Evolutionary conservation across 1,140 invertebrate species (phyloP), one percentile per base, ranked within the genome.

Genomic region (Drosophila busckii): DNA sequence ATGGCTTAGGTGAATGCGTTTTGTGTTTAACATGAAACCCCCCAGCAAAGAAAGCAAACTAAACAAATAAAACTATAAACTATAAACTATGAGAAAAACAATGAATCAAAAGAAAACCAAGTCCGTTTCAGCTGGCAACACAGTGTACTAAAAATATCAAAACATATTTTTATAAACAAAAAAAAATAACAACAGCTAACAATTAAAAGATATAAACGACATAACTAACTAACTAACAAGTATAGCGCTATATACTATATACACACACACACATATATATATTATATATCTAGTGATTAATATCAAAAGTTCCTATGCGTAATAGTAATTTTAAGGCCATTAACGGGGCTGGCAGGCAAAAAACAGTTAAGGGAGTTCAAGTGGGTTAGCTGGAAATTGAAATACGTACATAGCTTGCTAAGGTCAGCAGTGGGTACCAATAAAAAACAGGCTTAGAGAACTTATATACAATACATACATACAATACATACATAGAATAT

Each of bases 231-330:
- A 23, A 49, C 28, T 19, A 9, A 45, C 56, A 41, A 52, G 46
- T 64, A 68, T 54, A 53, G 25, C 28, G 42, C 50, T 50, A 40
- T 48, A 34, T 42, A 59, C 42, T 35, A 62, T 38, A 40, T 13
- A 54, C 26, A 34, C 2, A 37, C 15, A 50, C 16, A 58, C 22
- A 52, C 9, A 55, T 52, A 58, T 42, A 59, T 53, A 65, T 70
- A 80, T 55, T 60, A 69, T 80, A 66, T 82, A 69, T 84, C 65
- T 84, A 84, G 78, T 84, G 78, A 84, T 84, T 84, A 84, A 80
- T 83, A 82, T 85, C 70, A 76, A 85, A n/a, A 85, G 82, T 85
- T 85, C 82, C 82, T 85, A 85, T 68, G 73, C 73, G 73, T 78
- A 78, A 78, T 68, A 65, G 76, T 75, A 83, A 69, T 82, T 70